These are phyloP conservation scores for Steinernema feltiae DNA, from an alignment of 1,140 invertebrate genomes.

Conservation along the genomic window DNA sequence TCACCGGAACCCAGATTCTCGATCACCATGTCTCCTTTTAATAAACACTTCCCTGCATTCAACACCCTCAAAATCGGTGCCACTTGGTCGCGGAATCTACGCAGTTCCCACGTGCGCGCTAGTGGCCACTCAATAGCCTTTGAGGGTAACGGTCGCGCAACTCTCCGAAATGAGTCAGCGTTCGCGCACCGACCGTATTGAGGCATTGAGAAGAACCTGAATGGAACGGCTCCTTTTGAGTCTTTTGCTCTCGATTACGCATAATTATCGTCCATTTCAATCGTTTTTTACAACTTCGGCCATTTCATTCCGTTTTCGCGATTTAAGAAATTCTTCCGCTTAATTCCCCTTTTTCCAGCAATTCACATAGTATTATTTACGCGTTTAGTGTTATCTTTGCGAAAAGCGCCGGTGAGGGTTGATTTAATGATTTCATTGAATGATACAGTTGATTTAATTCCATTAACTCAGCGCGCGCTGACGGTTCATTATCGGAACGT, in stretches of 20 bases:
- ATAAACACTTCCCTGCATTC: neutral
- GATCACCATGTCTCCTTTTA: neutral
- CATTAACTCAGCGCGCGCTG: too few relatives aligned
- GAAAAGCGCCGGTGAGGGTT: neutral
- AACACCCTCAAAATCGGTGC: neutral
- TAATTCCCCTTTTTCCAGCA: neutral
- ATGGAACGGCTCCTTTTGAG: conserved; percentile 7
- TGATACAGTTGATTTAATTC: too few relatives aligned
- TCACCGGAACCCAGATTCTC: neutral
- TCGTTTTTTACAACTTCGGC: conserved; percentile 8
- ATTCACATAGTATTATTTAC: neutral
- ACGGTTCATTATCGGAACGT: neutral
- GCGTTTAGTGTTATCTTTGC: neutral
- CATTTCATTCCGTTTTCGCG: neutral
- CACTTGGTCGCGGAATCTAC: neutral
- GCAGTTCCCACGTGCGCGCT: neutral
- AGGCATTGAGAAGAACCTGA: neutral
- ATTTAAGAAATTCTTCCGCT: neutral
- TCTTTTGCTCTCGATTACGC: conserved; percentile 4
- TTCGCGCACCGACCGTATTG: neutral
- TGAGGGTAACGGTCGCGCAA: conserved; percentile 2
- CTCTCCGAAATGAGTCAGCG: neutral
- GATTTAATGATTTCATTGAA: too few relatives aligned
- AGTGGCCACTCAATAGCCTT: neutral
- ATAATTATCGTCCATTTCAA: neutral